Evolutionary conservation across 2,113 vertebrate species (phyloP), one percentile per base, ranked within the genome.

Genomic region (Hydrolagus affinis): DNA sequence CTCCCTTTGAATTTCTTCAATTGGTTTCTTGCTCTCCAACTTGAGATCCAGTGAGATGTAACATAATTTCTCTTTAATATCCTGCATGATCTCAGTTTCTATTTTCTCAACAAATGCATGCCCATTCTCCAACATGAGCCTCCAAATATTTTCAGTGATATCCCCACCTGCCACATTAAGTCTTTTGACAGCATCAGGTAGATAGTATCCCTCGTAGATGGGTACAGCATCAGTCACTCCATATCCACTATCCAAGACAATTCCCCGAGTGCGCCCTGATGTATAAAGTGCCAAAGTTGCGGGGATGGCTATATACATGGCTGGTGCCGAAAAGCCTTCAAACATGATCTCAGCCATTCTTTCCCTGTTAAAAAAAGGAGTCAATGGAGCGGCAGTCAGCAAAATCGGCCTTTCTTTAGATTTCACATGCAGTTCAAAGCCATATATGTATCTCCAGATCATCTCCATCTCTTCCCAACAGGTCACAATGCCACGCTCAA

Each of bases 401-500:
- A 85, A 75, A 28, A 85, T 10, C 1, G 85, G 85, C 44, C 72
- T 71, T 57, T 85, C 85, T 75, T 85, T 71, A 14, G 85, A 32
- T 59, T 75, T 85, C 7, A 75, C 85, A 21, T 32, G 85, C 70
- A 85, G 85, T 75, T 85, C 85, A 19, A 75, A 71, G n/a, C 72
- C 70, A 32, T 73, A 85, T 25, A 75, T 75, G 19, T 85, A 64
- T 60, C 70, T 75, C 85, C 85, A 85, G 56, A 85, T 64, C 70
- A 71, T 71, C 70, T 85, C 85, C 85, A 85, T 85, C 15, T 85
- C 70, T 15, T 85, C 85, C 85, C 85, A 85, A 32, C 62, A 75
- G 0, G 68, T 85, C 44, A 85, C 85, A 1, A 85, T 59, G 70
- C 85, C 85, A 75, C 85, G 85, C n/a, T 85, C 85, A 28, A 85